These are phyloP conservation scores for Heterotis niloticus DNA, from an alignment of 2,113 vertebrate genomes.

Conservation along the genomic window DNA sequence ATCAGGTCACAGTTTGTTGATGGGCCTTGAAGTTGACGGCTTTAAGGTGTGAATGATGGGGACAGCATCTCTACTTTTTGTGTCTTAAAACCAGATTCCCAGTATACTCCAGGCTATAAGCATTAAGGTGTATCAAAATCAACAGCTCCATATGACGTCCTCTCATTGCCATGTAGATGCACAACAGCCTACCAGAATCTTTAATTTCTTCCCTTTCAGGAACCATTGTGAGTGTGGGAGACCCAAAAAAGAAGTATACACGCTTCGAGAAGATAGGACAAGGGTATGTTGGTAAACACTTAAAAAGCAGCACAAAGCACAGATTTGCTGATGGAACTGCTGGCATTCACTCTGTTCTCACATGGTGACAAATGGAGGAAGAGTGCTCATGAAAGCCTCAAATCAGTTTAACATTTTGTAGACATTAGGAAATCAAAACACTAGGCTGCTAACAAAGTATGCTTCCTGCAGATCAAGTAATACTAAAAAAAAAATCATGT, in stretches of 20 bases:
- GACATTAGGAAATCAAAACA: too few species aligned
- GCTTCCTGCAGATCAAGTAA: too few species aligned
- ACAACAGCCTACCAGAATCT: constrained; percentile 21
- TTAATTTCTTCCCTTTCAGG: constrained; percentile 61
- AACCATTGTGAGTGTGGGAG: constrained; percentile 95
- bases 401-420: background rate
- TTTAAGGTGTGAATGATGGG: constrained; percentile 5
- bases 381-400: background rate
- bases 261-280: constrained; percentile 98
- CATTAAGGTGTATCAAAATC: background rate
- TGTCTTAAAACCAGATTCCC: too few species aligned
- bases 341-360: background rate
- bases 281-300: constrained; percentile 74
- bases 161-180: constrained; percentile 32
- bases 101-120: background rate
- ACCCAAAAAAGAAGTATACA: constrained; percentile 97
- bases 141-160: constrained; percentile 8
- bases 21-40: background rate
- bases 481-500: too few species aligned
- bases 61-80: too few species aligned
- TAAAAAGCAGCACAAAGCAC: background rate
- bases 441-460: too few species aligned
- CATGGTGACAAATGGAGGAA: background rate
- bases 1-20: too few species aligned
- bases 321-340: background rate